Base-by-base conservation (phyloP, 23 tunicate genomes). In the Styela plicata region DNA sequence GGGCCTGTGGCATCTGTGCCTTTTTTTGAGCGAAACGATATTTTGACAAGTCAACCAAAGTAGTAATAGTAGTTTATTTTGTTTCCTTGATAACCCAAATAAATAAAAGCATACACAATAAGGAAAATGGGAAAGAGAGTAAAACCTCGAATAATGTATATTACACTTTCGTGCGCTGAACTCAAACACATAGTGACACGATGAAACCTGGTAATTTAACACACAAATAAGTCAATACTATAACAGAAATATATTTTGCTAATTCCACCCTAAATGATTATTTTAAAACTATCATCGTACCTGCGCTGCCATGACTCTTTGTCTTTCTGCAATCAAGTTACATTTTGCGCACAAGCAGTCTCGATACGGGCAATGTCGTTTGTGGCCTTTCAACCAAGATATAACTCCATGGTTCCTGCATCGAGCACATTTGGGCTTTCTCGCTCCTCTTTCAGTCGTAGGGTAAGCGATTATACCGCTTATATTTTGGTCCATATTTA, bases 271-370 rank as follows among this genome's bases (percentile, higher is more conserved):
- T 20, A 20, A 57, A 57, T 20, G 20, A 18, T 18, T 18, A 18
- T 18, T 18, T 57, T 57, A 20, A 3, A 66, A 66, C 7, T 24
- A 24, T 3, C 29, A 7, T 24, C 76, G 0, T 57, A 94, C 99
- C 92, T 95, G 99, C 3, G 96, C 96, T 22, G 99, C 99, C 99
- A 95, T 95, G 16, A 95, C 99, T 74, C 92, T 31, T 64, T 91
- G 96, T 65, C 99, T 37, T 63, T 95, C 92, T n/a, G 92, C 86
- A 10, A 95, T 95, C 73, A 95, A 64, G 29, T 83, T 90, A 87
- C 99, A 95, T 77, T 90, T 95, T 33, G 89, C 86, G 73, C 99
- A 95, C 26, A 28, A 64, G 89, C 99, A 95, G n/a, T 95, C 87
- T 69, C 89, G 69, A 76, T 90, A 86, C 0, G 89, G 96, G 70